Conservation (phyloP, 2,797 vertebrate genomes). For the Erethizon dorsatum region DNA sequence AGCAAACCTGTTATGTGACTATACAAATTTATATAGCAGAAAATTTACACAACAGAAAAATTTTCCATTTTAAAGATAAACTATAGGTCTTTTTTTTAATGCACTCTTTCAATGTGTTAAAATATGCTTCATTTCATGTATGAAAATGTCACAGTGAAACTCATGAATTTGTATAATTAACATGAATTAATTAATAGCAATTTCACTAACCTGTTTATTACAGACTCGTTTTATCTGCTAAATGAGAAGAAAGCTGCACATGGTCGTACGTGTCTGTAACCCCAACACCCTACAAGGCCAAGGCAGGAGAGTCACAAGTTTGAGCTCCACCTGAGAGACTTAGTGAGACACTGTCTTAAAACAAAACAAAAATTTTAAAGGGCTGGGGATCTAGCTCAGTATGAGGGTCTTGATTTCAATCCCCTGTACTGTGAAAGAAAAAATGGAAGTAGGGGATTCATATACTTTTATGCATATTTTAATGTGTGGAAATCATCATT, state of each 20-base stretch:
- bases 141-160: neutral
- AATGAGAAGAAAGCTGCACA: neutral
- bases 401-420: neutral
- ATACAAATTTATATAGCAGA: neutral
- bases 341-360: neutral
- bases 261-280: neutral
- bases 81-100: neutral
- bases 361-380: neutral
- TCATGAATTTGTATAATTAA: neutral
- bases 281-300: neutral
- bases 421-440: neutral
- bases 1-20: neutral
- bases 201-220: conserved; percentile 41
- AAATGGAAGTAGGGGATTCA: neutral
- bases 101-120: neutral
- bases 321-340: neutral
- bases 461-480: neutral
- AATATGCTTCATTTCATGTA: neutral
- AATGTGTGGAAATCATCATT: neutral
- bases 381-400: neutral
- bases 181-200: neutral
- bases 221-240: conserved; percentile 26
- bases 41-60: neutral
- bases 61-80: conserved; percentile 40
- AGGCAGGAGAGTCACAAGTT: neutral